Conservation (phyloP, 2,797 vertebrate species). For the Ptychadena robeensis region DNA sequence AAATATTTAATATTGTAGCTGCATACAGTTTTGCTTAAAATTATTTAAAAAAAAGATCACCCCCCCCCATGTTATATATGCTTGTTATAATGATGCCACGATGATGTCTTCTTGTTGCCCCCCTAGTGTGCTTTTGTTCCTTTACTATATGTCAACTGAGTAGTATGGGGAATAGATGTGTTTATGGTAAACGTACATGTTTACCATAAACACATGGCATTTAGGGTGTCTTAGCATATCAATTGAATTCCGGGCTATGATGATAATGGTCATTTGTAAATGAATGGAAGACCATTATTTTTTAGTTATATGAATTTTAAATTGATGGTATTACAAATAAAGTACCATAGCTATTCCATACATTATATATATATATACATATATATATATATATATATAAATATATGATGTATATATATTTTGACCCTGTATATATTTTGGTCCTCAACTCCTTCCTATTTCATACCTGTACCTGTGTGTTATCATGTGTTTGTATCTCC, state of each 20-base stretch:
- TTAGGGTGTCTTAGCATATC: background rate
- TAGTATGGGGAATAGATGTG: background rate
- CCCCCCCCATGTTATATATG: too few relatives aligned
- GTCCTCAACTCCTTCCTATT: too few relatives aligned
- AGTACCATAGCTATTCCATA: too few relatives aligned
- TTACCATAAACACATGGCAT: background rate
- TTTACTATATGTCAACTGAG: background rate
- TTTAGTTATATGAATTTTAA: too few relatives aligned
- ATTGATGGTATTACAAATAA: too few relatives aligned
- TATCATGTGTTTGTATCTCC: too few relatives aligned
- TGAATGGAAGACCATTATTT: background rate
- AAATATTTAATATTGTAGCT: too few relatives aligned
- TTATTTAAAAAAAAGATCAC: background rate
- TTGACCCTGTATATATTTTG: too few relatives aligned
- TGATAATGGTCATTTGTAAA: background rate
- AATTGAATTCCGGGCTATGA: background rate
- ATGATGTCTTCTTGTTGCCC: background rate
- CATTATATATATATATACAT: too few relatives aligned
- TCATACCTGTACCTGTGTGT: too few relatives aligned
- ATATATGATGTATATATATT: background rate
- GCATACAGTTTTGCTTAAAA: too few relatives aligned
- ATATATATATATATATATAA: conserved; percentile 7
- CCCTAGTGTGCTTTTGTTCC: background rate
- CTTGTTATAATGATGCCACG: background rate
- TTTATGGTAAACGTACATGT: background rate